Conservation (phyloP, 2,113 vertebrate genomes). For the Ondatra zibethicus region DNA sequence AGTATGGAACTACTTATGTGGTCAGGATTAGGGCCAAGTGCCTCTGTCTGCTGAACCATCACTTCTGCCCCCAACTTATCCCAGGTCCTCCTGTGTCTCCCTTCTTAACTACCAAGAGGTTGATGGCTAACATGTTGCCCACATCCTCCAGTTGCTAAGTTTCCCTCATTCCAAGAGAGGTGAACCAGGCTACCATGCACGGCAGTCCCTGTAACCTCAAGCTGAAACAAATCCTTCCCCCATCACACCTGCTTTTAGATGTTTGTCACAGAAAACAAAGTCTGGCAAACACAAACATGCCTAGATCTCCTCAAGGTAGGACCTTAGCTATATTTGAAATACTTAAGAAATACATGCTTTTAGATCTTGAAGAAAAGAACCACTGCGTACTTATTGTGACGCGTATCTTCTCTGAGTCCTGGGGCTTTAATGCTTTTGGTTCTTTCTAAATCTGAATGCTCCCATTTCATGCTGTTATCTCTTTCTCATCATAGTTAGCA, state of each 20-base stretch:
- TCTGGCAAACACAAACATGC: background rate
- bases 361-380: background rate
- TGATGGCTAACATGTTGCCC: too few species aligned
- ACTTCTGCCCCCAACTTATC: background rate
- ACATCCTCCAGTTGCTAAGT: background rate
- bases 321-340: background rate
- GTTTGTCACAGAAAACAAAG: background rate
- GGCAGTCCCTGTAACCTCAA: background rate
- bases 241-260: background rate
- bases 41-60: background rate
- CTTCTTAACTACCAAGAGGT: background rate
- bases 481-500: background rate
- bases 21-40: background rate
- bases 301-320: background rate
- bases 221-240: background rate
- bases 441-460: background rate
- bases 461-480: background rate
- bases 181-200: background rate
- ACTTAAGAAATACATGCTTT: background rate
- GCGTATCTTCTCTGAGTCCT: background rate
- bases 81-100: background rate
- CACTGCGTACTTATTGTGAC: rapidly evolving
- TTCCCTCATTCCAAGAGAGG: background rate
- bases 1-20: background rate
- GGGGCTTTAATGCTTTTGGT: background rate